Base-by-base conservation (phyloP, 2,113 vertebrate species). In the Rhegmatorhina hoffmannsi region DNA sequence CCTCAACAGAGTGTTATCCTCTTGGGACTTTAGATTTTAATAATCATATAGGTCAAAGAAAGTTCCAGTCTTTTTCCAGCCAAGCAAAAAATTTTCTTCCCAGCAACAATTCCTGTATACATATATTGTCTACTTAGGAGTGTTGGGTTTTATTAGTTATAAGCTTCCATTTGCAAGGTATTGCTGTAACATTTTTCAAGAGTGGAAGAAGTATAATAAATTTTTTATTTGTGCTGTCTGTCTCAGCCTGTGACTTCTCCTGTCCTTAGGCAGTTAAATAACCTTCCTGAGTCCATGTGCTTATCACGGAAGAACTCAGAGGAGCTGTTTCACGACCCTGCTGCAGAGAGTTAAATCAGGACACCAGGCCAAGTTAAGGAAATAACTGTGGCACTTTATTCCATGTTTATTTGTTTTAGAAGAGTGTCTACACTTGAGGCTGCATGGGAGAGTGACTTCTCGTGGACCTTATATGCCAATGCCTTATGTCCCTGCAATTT, bases 101-200 rank as follows among this genome's bases (percentile, higher is more conserved):
- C 15, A 34, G 23, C 18, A 70, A 19, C 18, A 33, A 33, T 60
- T 70, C 33, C 38, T 59, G 17, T 34, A 20, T 20, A 38, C 46
- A 31, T 1, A 0, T 59, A 5, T 29, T 62, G 25, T 6, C 14
- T 68, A 1, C 13, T 52, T 46, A 21, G 33, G 7, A 69, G 3
- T 11, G 12, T 7, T 73, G 4, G 9, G 6, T 34, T 80, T 73
- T 58, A 24, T 59, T 55, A 50, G 20, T 13, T n/a, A 10, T 68
- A 55, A 79, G 3, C 13, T 64, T 43, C 44, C 69, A 8, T 80
- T 77, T 63, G 8, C 73, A 63, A 90, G 28, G 15, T 50, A 25
- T 46, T 84, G 33, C 36, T 9, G 0, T 59, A 81, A 34, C 19
- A 77, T 21, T 84, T 86, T 55, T 24, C 16, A 64, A 36, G 55